Base-by-base conservation (phyloP, 2,113 vertebrate species). In the Tringa solitaria region DNA sequence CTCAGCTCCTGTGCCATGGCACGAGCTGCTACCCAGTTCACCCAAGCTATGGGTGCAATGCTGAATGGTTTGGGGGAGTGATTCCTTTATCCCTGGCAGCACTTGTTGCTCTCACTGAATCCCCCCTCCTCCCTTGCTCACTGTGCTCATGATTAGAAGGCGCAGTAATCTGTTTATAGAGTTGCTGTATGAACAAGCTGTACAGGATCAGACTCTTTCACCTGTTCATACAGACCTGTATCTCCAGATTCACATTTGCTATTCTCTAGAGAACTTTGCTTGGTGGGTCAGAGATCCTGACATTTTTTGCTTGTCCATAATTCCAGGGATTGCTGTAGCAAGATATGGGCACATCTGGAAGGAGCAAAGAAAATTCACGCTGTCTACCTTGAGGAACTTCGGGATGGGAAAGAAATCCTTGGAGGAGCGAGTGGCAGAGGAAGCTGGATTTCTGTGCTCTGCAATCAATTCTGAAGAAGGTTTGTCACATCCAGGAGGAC, bases 371-470 rank as follows among this genome's bases (percentile, higher is more conserved):
- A 98, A 97, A 57, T 99, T 99, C 75, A 79, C 97, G 0, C 43
- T 99, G 54, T 96, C 91, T 73, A 98, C 98, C 1, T 53, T 99
- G 92, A 98, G 97, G 90, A 98, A 98, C 92, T 98, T 99, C 37
- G 98, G 98, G 30, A 95, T 99, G 94, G 98, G 99, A 91, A 99
- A 99, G 92, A 97, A 96, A 84, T 98, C 98, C 5, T 96, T 99
- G 98, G 98, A 99, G 91, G 90, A 98, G 19, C 97, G 93, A 93
- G 98, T 99, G 91, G 82, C 50, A 0, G 97, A 98, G 78, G 98
- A 99, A 95, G 94, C 97, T 3, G 19, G 57, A 73, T 97, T 75
- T 95, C 97, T 98, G 59, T 98, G 97, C 37, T 84, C 95, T 13
- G 92, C 59, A 46, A 6, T 98, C 28, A 59, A 23, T 3, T 59